Conservation (phyloP, 2,113 vertebrate species). For the Vulpes vulpes region DNA sequence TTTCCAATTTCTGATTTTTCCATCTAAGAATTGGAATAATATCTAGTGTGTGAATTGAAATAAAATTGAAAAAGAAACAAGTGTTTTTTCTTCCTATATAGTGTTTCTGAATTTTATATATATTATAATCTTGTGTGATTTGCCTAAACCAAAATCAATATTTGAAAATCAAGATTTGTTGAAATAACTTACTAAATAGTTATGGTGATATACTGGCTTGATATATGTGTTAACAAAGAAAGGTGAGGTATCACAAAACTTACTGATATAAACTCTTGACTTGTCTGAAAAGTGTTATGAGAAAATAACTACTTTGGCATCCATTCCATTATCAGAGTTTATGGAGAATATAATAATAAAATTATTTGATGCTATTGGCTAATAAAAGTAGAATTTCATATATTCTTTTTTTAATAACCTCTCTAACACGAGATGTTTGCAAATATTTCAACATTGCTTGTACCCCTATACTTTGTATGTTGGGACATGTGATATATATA, state of each 20-base stretch:
- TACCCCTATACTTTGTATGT: neutral
- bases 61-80: slow-evolving; percentile 58
- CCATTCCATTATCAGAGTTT: neutral
- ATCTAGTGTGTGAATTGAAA: slow-evolving; percentile 60
- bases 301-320: neutral
- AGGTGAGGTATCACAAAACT: neutral
- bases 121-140: slow-evolving; percentile 10
- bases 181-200: neutral
- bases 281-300: neutral
- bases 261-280: neutral
- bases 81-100: neutral
- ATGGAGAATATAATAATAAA: neutral
- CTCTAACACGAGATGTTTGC: neutral
- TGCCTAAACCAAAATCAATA: neutral
- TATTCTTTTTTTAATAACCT: neutral
- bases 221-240: neutral
- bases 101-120: neutral
- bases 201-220: neutral
- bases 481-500: neutral
- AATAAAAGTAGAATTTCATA: neutral
- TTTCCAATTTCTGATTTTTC: slow-evolving; percentile 57
- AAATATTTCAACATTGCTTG: neutral
- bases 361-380: neutral
- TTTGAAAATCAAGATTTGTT: slow-evolving; percentile 6
- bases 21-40: slow-evolving; percentile 15